Percentiles rank a stretch among this genome's conserved stretches.
phyloP scores from a whole-genome alignment of 2,797 vertebrate species.

The Neoniphon sammara region DNA sequence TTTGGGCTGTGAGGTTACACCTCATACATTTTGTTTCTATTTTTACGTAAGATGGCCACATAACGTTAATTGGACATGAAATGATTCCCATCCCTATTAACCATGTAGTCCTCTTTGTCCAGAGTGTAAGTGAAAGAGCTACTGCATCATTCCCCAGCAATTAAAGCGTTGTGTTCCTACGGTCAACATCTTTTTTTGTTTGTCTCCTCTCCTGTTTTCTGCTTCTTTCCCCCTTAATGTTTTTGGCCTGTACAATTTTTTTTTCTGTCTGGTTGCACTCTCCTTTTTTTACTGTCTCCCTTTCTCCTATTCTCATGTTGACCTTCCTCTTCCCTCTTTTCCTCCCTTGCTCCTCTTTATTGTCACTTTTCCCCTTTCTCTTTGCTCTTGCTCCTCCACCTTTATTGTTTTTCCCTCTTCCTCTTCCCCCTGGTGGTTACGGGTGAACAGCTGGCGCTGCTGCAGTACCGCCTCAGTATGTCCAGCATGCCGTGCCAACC shows the following conservation, averaged over 20 bases:
- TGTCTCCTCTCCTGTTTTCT: constrained; percentile 63
- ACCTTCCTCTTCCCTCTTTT: constrained; percentile 42
- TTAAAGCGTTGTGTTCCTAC: constrained; percentile 57
- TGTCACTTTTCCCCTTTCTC: constrained; percentile 42
- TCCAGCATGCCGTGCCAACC: constrained; percentile 94
- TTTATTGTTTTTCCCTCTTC: constrained; percentile 58
- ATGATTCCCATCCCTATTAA: constrained; percentile 46
- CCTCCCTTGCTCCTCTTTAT: constrained; percentile 49
- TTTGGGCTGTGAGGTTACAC: too few species aligned
- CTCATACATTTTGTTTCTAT: neutral
- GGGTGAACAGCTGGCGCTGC: constrained; percentile 97
- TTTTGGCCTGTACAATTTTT: constrained; percentile 44
- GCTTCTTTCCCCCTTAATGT: constrained; percentile 30
- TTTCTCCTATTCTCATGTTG: constrained; percentile 50
- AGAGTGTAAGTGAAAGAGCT: constrained; percentile 27
- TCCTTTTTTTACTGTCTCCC: constrained; percentile 39
- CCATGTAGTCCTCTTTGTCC: neutral
- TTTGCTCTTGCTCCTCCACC: constrained; percentile 57
- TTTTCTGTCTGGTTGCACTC: constrained; percentile 62
- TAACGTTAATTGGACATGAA: neutral
- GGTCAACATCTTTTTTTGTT: constrained; percentile 62
- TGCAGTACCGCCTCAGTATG: constrained; percentile 98
- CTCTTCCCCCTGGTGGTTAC: constrained; percentile 81
- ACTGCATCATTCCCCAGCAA: constrained; percentile 46
- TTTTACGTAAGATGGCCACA: too few species aligned